Percentiles rank a stretch among this genome's conserved stretches.
phyloP scores from a whole-genome alignment of 2,888 invertebrate species.

The Eulithis prunata region DNA sequence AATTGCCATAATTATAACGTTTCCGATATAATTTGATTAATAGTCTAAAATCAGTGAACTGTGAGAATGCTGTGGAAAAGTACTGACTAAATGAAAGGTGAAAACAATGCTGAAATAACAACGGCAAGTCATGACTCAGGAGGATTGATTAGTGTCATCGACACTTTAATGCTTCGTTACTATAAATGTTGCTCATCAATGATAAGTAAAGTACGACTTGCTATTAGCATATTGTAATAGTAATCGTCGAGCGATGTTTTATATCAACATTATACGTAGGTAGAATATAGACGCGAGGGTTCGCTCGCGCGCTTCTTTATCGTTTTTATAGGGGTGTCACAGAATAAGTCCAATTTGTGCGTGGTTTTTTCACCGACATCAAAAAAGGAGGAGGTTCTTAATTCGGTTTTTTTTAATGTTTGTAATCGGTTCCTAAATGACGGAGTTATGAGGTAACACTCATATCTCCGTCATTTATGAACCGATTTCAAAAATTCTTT shows the following conservation, averaged over 20 bases:
- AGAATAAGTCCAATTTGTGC: slow-evolving; percentile 8
- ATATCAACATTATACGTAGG: slow-evolving; percentile 17
- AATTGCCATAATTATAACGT: too few species aligned
- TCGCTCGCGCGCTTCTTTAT: slow-evolving; percentile 7
- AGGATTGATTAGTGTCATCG: slow-evolving; percentile 29
- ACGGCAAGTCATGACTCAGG: slow-evolving; percentile 5
- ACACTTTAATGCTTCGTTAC: slow-evolving; percentile 23
- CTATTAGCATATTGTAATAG: slow-evolving; percentile 33
- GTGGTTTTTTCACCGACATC: too few species aligned
- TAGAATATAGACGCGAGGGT: slow-evolving; percentile 12
- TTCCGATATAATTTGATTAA: too few species aligned
- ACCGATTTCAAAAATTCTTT: too few species aligned
- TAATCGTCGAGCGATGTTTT: slow-evolving; percentile 20
- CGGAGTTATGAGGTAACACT: too few species aligned
- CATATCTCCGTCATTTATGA: too few species aligned
- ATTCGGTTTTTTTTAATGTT: too few species aligned
- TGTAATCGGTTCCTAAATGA: too few species aligned
- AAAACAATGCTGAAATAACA: slow-evolving; percentile 12
- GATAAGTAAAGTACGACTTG: slow-evolving; percentile 33
- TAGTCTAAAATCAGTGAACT: neutral
- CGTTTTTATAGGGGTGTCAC: slow-evolving; percentile 21
- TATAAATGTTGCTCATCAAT: slow-evolving; percentile 21
- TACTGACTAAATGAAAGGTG: neutral
- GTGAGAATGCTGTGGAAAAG: neutral
- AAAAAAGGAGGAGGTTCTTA: too few species aligned